Evolutionary conservation across 2,888 invertebrate species (phyloP).

Genomic region (Tricholauxania praeusta): DNA sequence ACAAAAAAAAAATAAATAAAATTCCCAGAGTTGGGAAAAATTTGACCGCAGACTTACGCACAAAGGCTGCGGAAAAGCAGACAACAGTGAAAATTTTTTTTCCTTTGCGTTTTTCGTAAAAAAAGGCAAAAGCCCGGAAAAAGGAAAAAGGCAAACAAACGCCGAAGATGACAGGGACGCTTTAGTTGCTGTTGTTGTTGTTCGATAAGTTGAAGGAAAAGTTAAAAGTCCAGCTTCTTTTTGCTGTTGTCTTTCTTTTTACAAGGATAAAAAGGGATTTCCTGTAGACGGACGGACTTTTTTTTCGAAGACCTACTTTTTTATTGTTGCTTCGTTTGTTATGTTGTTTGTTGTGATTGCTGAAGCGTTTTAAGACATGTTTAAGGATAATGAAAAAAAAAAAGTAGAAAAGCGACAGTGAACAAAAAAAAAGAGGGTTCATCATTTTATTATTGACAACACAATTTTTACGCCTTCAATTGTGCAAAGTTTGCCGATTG

Average conservation of each 20-base stretch:
- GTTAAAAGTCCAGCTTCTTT: slow-evolving; percentile 38
- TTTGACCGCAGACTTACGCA: slow-evolving; percentile 49
- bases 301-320: slow-evolving; percentile 9
- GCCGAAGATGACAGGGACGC: slow-evolving; percentile 17
- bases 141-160: slow-evolving; percentile 54
- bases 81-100: slow-evolving; percentile 35
- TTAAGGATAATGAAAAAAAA: not conserved
- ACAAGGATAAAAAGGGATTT: slow-evolving; percentile 51
- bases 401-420: not conserved
- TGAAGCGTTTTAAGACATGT: slow-evolving; percentile 11
- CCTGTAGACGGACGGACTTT: slow-evolving; percentile 45
- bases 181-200: slow-evolving; percentile 15
- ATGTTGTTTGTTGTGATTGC: slow-evolving; percentile 28
- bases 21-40: slow-evolving; percentile 26
- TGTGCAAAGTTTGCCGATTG: slow-evolving; percentile 49
- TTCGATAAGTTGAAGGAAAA: not conserved
- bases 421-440: not conserved
- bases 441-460: slow-evolving; percentile 60
- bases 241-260: not conserved
- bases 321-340: not conserved
- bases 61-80: slow-evolving; percentile 55
- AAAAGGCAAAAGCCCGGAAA: slow-evolving; percentile 42
- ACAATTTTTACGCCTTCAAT: slow-evolving; percentile 67
- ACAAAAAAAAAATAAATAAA: slow-evolving; percentile 43
- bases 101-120: slow-evolving; percentile 1